A percentile compares a stretch with the other conserved stretches of the same genome.
Evolutionary conservation across 2,888 invertebrate species (phyloP).

Genomic region (Acleris holmiana): DNA sequence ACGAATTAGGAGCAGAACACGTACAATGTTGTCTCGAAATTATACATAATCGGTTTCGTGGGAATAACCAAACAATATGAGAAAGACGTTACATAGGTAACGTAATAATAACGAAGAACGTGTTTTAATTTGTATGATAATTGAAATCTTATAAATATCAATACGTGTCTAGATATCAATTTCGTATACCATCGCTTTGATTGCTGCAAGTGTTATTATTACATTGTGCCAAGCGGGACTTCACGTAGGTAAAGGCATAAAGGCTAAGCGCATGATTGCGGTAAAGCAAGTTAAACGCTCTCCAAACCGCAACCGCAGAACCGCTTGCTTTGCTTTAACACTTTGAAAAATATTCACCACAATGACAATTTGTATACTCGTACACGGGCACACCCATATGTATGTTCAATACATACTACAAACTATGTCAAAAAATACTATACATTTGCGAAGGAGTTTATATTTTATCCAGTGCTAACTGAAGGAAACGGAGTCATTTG

Average conservation of each 20-base stretch:
- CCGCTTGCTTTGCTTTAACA: constrained; percentile 31
- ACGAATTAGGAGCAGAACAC: constrained; percentile 65
- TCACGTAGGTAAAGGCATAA: constrained; percentile 3
- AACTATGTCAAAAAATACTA: no score
- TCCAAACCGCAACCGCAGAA: constrained; percentile 36
- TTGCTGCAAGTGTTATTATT: no score
- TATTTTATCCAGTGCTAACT: no score
- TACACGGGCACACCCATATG: not conserved
- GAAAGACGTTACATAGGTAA: constrained; percentile 22
- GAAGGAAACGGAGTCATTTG: no score
- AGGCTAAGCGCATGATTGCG: constrained; percentile 34
- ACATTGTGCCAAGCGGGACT: no score
- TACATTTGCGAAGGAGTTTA: no score
- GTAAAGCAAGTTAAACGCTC: constrained; percentile 31
- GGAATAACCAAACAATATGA: constrained; percentile 24
- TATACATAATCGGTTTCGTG: constrained; percentile 37
- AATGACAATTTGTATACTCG: not conserved
- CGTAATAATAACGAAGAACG: constrained; percentile 18
- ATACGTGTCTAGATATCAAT: no score
- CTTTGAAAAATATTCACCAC: constrained; percentile 19
- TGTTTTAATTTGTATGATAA: constrained; percentile 6
- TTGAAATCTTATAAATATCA: no score
- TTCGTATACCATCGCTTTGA: no score
- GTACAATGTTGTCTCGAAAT: constrained; percentile 51
- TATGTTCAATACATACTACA: no score